Conservation (phyloP, 1,140 invertebrate genomes). For the Macrosteles quadrilineatus region DNA sequence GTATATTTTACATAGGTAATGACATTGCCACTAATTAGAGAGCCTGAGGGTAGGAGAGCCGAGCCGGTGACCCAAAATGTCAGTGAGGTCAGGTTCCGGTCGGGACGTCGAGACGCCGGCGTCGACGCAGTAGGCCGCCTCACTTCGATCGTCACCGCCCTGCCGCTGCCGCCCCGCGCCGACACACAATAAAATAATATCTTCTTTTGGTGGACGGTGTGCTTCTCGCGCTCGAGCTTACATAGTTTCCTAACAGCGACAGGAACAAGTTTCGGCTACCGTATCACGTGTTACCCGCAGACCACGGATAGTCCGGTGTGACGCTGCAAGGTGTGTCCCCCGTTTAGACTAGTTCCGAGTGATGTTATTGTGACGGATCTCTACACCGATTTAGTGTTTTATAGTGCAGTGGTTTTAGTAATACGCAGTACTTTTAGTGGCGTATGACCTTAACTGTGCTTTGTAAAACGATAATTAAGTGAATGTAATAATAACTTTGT, state of each 20-base stretch:
- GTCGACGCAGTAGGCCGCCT: conserved; percentile 23
- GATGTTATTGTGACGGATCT: too few relatives aligned
- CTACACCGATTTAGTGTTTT: too few relatives aligned
- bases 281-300: too few relatives aligned
- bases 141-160: conserved; percentile 25
- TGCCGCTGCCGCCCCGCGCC: conserved; percentile 3
- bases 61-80: conserved; percentile 6
- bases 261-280: too few relatives aligned
- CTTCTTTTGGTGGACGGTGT: conserved; percentile 7
- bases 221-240: not conserved
- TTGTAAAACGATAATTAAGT: too few relatives aligned
- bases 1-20: conserved; percentile 2
- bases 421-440: too few relatives aligned
- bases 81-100: conserved; percentile 5
- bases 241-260: not conserved
- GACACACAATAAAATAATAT: conserved; percentile 18
- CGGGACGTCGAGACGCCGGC: conserved; percentile 18
- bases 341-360: too few relatives aligned
- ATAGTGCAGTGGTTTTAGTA: too few relatives aligned
- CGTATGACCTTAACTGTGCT: too few relatives aligned
- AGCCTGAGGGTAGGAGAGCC: conserved; percentile 1
- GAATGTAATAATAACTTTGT: too few relatives aligned
- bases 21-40: conserved; percentile 21
- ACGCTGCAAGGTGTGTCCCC: too few relatives aligned
- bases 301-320: too few relatives aligned